Base-by-base conservation (phyloP, 2,113 vertebrate species). In the Salvelinus fontinalis region DNA sequence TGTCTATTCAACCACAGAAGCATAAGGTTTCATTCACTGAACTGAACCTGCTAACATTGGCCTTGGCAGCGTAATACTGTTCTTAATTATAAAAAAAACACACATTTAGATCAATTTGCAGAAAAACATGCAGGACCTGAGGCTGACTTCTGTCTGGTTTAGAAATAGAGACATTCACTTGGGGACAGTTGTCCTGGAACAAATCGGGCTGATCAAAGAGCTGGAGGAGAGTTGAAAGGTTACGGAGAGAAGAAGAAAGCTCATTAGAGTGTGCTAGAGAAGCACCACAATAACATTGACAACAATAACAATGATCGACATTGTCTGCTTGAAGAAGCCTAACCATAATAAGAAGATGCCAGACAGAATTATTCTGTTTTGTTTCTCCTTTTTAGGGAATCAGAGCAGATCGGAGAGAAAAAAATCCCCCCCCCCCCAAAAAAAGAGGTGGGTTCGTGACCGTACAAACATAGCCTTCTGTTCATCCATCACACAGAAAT, bases 101-200 rank as follows among this genome's bases (percentile, higher is more conserved):
- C 62, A 70, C 29, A 73, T 79, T 75, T 67, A 68, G 16, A 49
- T 64, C 20, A 73, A 79, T 49, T 49, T 74, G 73, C 44, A 79
- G 49, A 18, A 80, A 82, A 73, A 79, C 29, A 65, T 48, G 59
- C 71, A 72, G 54, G 60, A 39, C 71, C 39, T 12, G 9, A 75
- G 68, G 67, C 74, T 80, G 80, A 84, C 77, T 85, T 78, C 79
- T 70, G 68, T 85, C 48, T 60, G 34, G 74, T 77, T 67, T 70
- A 31, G 65, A 81, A 85, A 80, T 72, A 82, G 59, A 79, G 68
- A 73, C 75, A 82, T 72, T 78, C 67, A 49, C 73, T 78, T 70
- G 49, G 44, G 72, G 48, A 77, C 59, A 70, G 12, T 64, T 27
- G 51, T 70, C 39, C 62, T 75, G 49, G 67, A 83, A 75, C 68